Conservation (phyloP, 2,888 invertebrate species). For the Drosophila conformis region DNA sequence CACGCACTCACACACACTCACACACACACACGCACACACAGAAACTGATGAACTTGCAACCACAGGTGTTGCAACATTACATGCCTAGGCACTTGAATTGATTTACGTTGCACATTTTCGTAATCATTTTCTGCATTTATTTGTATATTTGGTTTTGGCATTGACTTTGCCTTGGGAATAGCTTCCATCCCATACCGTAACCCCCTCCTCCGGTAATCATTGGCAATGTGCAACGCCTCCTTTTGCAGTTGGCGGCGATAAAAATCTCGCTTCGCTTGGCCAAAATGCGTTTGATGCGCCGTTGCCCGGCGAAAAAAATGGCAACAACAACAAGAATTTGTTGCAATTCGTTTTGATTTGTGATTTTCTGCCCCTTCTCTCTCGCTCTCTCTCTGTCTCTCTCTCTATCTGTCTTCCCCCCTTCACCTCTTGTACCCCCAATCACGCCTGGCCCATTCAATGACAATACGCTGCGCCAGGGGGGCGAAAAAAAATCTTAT, state of each 20-base stretch:
- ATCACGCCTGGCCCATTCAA: not conserved
- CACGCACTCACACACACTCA: not conserved
- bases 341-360: slow-evolving; percentile 74
- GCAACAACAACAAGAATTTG: slow-evolving; percentile 35
- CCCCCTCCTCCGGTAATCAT: slow-evolving; percentile 8
- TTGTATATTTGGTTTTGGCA: slow-evolving; percentile 1
- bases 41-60: not conserved
- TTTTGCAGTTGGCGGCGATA: slow-evolving; percentile 54
- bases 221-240: slow-evolving; percentile 53
- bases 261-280: slow-evolving; percentile 62
- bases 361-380: slow-evolving; percentile 42
- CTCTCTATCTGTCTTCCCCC: not conserved
- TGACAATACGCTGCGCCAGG: slow-evolving; percentile 8
- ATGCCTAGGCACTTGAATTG: slow-evolving; percentile 2
- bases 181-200: not conserved
- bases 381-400: not conserved
- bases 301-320: slow-evolving; percentile 26
- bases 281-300: slow-evolving; percentile 52
- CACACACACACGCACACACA: not conserved
- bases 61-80: not conserved
- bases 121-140: slow-evolving; percentile 4
- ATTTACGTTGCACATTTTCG: slow-evolving; percentile 8
- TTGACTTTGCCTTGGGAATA: slow-evolving; percentile 16
- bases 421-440: not conserved
- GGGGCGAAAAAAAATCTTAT: slow-evolving; percentile 70